These are phyloP conservation scores for Megalurothrips usitatus DNA, from an alignment of 2,888 invertebrate species.

Conservation along the genomic window DNA sequence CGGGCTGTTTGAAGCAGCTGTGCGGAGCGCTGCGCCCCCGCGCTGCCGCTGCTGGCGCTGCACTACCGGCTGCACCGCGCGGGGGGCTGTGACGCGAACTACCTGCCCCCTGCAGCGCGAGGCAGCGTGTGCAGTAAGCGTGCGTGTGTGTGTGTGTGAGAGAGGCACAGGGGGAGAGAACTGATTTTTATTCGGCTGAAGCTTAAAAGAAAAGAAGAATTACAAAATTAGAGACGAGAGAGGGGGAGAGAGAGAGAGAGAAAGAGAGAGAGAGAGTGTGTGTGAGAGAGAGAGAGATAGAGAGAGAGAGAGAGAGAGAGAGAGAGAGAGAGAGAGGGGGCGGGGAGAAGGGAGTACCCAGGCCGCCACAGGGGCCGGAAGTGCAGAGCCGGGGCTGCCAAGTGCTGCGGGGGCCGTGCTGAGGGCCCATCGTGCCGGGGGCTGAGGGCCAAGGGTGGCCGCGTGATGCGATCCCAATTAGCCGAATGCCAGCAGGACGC, in stretches of 20 bases:
- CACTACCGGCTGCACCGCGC: too few relatives aligned
- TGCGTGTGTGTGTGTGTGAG: slow-evolving; percentile 17
- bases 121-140: not conserved
- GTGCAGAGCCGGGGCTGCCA: slow-evolving; percentile 34
- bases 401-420: not conserved
- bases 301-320: slow-evolving; percentile 29
- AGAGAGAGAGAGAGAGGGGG: slow-evolving; percentile 35
- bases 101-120: not conserved
- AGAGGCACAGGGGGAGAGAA: not conserved
- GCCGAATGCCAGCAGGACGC: not conserved
- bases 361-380: slow-evolving; percentile 42
- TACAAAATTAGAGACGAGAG: slow-evolving; percentile 1
- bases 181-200: too few relatives aligned
- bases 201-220: too few relatives aligned
- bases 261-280: not conserved
- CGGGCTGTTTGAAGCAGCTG: not conserved
- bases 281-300: too few relatives aligned
- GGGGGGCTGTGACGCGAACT: too few relatives aligned
- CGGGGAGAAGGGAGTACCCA: slow-evolving; percentile 38
- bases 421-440: not conserved
- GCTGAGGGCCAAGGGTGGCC: not conserved
- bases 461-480: slow-evolving; percentile 8
- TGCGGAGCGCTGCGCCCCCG: too few relatives aligned
- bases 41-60: too few relatives aligned
- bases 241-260: slow-evolving; percentile 28